Conservation (phyloP, 2,888 invertebrate species). For the Epiblema foenella region DNA sequence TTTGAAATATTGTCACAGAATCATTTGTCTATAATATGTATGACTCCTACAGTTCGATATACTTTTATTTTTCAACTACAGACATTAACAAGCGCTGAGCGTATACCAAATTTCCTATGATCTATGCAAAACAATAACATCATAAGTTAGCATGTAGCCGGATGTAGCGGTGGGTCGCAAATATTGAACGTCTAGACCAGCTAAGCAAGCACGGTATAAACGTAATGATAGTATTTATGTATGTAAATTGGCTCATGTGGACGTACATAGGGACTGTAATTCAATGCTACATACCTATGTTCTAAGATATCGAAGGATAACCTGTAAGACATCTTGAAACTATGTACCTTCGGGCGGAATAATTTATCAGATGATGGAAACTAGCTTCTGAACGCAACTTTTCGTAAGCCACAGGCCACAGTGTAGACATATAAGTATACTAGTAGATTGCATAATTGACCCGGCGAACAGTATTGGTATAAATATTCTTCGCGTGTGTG, state of each 20-base stretch:
- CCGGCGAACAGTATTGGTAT: no score
- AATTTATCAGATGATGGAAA: no score
- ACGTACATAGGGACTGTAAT: conserved; percentile 1
- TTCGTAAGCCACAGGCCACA: no score
- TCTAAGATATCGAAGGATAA: no score
- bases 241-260: conserved; percentile 12
- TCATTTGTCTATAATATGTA: no score
- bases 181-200: conserved; percentile 36
- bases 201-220: conserved; percentile 14
- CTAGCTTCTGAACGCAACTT: no score
- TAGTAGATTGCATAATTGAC: no score
- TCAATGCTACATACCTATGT: not conserved
- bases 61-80: not conserved
- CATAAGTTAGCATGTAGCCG: conserved; percentile 19
- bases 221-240: conserved; percentile 22
- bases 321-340: not conserved
- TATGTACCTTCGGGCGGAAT: not conserved
- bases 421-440: no score
- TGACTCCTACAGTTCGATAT: not conserved
- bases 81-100: not conserved
- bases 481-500: no score
- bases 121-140: conserved; percentile 31
- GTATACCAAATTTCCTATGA: conserved; percentile 13
- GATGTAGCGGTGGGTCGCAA: conserved; percentile 30
- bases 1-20: no score